Percentiles rank a stretch among this genome's conserved stretches.
These are phyloP conservation scores for Tetrapedia diversipes DNA, from an alignment of 2,888 invertebrate species.

Conservation along the genomic window DNA sequence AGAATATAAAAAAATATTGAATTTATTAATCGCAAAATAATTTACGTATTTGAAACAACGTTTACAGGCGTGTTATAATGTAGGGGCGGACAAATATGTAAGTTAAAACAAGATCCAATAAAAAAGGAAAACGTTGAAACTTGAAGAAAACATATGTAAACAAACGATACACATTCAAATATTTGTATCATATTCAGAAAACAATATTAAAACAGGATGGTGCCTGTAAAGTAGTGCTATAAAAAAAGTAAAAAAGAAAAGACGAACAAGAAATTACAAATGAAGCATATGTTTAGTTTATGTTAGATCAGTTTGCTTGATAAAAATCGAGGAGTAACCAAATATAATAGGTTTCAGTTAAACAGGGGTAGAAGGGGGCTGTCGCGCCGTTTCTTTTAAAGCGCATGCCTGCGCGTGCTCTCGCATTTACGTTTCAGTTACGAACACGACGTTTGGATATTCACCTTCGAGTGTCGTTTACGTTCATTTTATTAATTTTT, in stretches of 20 bases:
- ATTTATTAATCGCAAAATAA: neutral
- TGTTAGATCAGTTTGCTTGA: slow-evolving; percentile 34
- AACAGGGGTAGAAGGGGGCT: slow-evolving; percentile 53
- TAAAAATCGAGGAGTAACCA: slow-evolving; percentile 53
- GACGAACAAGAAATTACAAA: slow-evolving; percentile 24
- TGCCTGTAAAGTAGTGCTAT: neutral
- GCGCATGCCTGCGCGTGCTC: slow-evolving; percentile 65
- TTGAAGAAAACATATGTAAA: neutral
- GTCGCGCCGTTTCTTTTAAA: slow-evolving; percentile 62
- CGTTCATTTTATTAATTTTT: neutral
- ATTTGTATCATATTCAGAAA: neutral
- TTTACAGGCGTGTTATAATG: neutral
- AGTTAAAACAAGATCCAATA: neutral
- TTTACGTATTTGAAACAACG: neutral
- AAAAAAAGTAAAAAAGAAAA: neutral
- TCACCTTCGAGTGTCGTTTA: slow-evolving; percentile 29
- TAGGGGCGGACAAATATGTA: neutral
- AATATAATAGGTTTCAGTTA: slow-evolving; percentile 58
- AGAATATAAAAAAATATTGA: neutral
- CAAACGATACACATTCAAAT: neutral
- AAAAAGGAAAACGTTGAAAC: neutral
- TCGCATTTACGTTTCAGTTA: slow-evolving; percentile 60
- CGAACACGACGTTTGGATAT: slow-evolving; percentile 46
- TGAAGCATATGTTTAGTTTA: slow-evolving; percentile 43
- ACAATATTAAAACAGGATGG: slow-evolving; percentile 13